phyloP scores from a whole-genome alignment of 2,113 vertebrate genomes.

The Perca fluviatilis region DNA sequence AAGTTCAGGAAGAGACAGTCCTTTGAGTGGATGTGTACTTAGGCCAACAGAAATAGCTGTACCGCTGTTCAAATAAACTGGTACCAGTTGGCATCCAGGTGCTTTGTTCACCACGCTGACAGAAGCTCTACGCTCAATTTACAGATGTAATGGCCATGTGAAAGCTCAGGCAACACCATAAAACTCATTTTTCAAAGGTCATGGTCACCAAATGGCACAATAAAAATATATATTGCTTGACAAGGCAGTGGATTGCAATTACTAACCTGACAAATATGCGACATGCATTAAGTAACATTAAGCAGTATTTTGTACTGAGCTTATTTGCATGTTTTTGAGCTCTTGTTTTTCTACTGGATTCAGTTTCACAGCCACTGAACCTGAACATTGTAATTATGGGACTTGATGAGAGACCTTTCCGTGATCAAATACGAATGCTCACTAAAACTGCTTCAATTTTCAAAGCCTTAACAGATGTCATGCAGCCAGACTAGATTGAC shows the following conservation, averaged over 20 bases:
- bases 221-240: neutral
- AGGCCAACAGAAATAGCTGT: neutral
- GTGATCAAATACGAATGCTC: neutral
- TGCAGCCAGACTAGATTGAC: neutral
- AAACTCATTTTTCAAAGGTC: conserved; percentile 29
- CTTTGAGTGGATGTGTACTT: conserved; percentile 54
- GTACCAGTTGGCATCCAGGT: conserved; percentile 64
- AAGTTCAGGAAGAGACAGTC: conserved; percentile 37
- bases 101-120: conserved; percentile 43
- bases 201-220: conserved; percentile 30
- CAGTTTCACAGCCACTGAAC: conserved; percentile 4
- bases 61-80: conserved; percentile 69
- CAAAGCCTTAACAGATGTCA: conserved; percentile 12
- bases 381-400: neutral
- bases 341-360: neutral
- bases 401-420: neutral
- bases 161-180: conserved; percentile 14
- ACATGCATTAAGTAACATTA: neutral
- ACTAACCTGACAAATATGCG: neutral
- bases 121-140: conserved; percentile 45
- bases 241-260: neutral
- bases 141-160: conserved; percentile 9
- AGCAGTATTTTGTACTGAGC: neutral
- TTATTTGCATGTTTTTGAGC: neutral
- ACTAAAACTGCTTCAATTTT: conserved; percentile 5